Percentiles rank a stretch among this genome's conserved stretches.
phyloP scores from a whole-genome alignment of 2,113 vertebrate genomes.

The Protomyctophum bolini region DNA sequence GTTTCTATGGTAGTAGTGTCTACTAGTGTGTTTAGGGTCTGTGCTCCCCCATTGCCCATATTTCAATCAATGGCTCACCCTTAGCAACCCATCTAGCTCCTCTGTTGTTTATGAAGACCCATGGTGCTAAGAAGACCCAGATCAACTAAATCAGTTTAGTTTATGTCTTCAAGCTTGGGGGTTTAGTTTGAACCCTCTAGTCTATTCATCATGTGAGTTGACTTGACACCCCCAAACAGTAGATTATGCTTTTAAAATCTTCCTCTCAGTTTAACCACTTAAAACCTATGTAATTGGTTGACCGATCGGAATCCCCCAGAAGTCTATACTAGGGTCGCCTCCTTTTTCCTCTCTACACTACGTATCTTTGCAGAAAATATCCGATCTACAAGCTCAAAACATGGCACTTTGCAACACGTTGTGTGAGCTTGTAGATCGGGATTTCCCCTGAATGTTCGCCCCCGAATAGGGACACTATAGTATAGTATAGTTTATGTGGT shows the following conservation, averaged over 20 bases:
- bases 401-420: too few relatives aligned
- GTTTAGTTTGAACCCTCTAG: constrained; percentile 7
- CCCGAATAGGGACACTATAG: background rate
- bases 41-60: constrained; percentile 20
- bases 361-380: too few relatives aligned
- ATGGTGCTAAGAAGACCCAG: constrained; percentile 7
- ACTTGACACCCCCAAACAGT: constrained; percentile 6
- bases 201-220: constrained; percentile 16
- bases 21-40: constrained; percentile 6
- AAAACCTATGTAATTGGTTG: too few relatives aligned
- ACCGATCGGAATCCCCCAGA: too few relatives aligned
- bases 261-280: background rate
- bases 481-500: constrained; percentile 18
- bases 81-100: constrained; percentile 40
- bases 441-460: too few relatives aligned
- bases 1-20: background rate
- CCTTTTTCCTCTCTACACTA: too few relatives aligned
- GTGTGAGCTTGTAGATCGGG: too few relatives aligned
- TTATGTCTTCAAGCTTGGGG: constrained; percentile 6
- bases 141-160: constrained; percentile 29
- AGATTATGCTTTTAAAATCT: constrained; percentile 16
- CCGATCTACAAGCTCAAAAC: too few relatives aligned
- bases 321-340: too few relatives aligned
- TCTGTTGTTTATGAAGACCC: constrained; percentile 15
- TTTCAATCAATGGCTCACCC: constrained; percentile 41